Percentiles rank a stretch among this genome's conserved stretches.
Conservation (phyloP, 2,888 invertebrate species). For the Cryptus viduatorius region DNA sequence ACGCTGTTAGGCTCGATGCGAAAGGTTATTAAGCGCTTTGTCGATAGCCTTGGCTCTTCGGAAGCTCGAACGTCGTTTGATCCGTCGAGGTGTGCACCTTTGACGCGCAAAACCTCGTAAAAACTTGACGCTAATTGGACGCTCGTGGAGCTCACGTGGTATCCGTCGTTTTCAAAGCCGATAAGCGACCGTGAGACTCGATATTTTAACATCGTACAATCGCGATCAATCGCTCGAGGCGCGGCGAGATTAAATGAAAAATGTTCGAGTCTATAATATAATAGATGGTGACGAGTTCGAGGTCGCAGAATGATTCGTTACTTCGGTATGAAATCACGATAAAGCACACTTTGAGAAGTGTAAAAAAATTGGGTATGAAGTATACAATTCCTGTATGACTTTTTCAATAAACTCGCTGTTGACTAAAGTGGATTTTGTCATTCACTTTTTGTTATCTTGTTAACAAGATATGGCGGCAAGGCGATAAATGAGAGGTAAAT, state of each 20-base stretch:
- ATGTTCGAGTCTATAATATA: neutral
- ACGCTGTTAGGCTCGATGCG: neutral
- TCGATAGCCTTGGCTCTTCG: neutral
- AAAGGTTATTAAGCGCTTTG: conserved; percentile 1
- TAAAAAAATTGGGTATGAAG: neutral
- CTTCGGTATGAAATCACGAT: neutral
- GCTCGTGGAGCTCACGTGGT: conserved; percentile 1
- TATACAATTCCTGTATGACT: neutral
- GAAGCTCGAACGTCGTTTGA: neutral
- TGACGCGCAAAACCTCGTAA: conserved; percentile 30
- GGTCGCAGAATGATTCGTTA: neutral
- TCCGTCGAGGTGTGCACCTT: neutral
- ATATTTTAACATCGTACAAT: conserved; percentile 47
- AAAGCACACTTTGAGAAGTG: neutral
- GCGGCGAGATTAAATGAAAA: conserved; percentile 22
- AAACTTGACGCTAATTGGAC: conserved; percentile 26
- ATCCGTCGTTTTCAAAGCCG: conserved; percentile 17
- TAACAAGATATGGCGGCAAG: no score
- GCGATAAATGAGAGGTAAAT: no score
- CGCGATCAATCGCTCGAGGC: conserved; percentile 34
- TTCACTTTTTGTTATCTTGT: no score
- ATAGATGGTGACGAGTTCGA: neutral
- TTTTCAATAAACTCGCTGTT: neutral
- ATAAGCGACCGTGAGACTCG: conserved; percentile 27
- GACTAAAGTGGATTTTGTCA: no score